A percentile compares a stretch with the other conserved stretches of the same genome.
These are phyloP conservation scores for Cyclopterus lumpus DNA, from an alignment of 2,797 vertebrate genomes.

Conservation along the genomic window DNA sequence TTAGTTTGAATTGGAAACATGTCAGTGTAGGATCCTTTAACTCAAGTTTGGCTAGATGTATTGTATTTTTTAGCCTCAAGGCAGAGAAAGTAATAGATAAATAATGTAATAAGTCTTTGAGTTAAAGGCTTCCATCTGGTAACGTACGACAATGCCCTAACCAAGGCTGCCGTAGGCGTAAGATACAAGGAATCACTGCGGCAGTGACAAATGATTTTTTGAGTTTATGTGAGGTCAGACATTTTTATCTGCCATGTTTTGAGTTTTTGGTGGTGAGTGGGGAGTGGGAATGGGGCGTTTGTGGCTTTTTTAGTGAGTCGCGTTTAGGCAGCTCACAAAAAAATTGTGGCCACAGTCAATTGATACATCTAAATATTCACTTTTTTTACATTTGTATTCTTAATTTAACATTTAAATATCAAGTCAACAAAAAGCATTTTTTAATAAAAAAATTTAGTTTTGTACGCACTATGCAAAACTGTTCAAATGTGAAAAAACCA, in stretches of 20 bases:
- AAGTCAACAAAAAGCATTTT: background rate
- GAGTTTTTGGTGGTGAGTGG: slow-evolving; percentile 17
- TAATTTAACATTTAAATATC: background rate
- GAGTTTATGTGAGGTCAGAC: slow-evolving; percentile 47
- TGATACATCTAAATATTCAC: slow-evolving; percentile 10
- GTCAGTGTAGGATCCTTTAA: slow-evolving; percentile 64
- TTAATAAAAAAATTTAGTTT: too few species aligned
- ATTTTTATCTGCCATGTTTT: slow-evolving; percentile 57
- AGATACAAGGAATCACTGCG: slow-evolving; percentile 44
- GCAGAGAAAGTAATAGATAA: slow-evolving; percentile 64
- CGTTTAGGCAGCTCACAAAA: slow-evolving; percentile 19
- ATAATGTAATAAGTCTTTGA: slow-evolving; percentile 67
- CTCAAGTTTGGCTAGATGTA: slow-evolving; percentile 58
- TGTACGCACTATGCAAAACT: background rate
- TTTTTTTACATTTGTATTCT: background rate
- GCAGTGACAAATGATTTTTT: slow-evolving; percentile 60
- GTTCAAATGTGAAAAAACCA: background rate
- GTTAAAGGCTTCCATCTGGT: slow-evolving; percentile 74
- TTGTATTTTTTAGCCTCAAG: slow-evolving; percentile 47
- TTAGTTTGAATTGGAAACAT: slow-evolving; percentile 73
- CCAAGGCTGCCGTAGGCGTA: slow-evolving; percentile 18
- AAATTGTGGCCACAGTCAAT: background rate
- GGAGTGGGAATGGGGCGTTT: slow-evolving; percentile 6
- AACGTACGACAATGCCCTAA: slow-evolving; percentile 27
- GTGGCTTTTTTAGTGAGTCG: slow-evolving; percentile 44